Evolutionary conservation across 2,888 invertebrate species (phyloP), one percentile per base, ranked within the genome.

Genomic region (Andricus quercusramuli): DNA sequence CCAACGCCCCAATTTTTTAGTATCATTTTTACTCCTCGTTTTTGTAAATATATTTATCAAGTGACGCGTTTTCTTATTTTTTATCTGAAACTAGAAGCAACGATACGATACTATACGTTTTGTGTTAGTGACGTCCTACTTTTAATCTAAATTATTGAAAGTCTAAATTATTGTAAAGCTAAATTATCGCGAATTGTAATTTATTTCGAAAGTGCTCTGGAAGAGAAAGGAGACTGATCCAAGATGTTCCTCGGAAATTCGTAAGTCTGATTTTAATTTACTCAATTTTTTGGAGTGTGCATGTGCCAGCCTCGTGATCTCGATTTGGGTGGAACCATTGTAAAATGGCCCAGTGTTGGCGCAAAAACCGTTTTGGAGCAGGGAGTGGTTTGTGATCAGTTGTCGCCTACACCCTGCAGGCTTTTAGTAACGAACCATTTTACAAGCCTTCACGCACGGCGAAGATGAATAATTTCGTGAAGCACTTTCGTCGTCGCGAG

Each of bases 21-120:
- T 17, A 62, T 1, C 32, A 20, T 67, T 67, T 47, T 67, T n/a
- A 37, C 13, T 17, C 20, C 44, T 66, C 22, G 41, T 65, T 65
- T 65, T 65, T 66, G 41, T 67, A 41, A 17, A 78, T 67, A 78
- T 67, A 47, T 66, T 66, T 65, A 78, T 51, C 32, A 66, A 67
- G 66, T 51, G 32, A 65, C 47, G 47, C 51, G 22, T 78, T 56
- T 41, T 64, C n/a, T 44, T 17, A 66, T n/a, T 78, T 56, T 56
- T n/a, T 56, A 56, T 56, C n/a, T 56, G n/a, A 56, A 56, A 56
- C 56, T 56, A 56, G 56, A n/a, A 56, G 56, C 8, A 56, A n/a
- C 11, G n/a, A 56, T 56, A 56, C n/a, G 56, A 29, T 29, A n/a
- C 11, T 9, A 56, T 56, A 56, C n/a, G 56, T 62, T 29, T 62